Evolutionary conservation across 2,113 vertebrate species (phyloP), one percentile per base, ranked within the genome.

Genomic region (Cephalopterus ornatus): DNA sequence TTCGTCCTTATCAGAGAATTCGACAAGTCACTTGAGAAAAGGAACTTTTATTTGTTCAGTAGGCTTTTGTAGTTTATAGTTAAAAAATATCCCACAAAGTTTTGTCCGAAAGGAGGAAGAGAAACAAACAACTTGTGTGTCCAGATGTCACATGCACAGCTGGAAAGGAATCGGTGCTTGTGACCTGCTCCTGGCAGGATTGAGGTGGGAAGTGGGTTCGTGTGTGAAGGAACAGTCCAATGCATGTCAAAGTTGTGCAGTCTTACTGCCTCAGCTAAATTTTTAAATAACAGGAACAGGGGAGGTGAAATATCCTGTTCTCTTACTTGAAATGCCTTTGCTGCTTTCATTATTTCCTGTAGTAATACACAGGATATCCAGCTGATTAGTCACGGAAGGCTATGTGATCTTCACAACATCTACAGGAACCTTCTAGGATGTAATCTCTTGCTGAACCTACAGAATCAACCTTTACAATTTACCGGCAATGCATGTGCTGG

Each of bases 251-350:
- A 92, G 72, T 85, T 71, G 71, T 82, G 53, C 49, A 44, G 26
- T 83, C 82, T 82, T 94, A 90, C 79, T 32, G 49, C 39, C 80
- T 85, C 71, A 92, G 85, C 77, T 96, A 85, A 76, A 88, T 82
- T 95, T 88, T 91, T 92, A 81, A 96, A 74, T 92, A 96, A 94
- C 89, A 88, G 84, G 93, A 93, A 90, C 76, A 92, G 42, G 37
- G 18, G 35, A 88, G 68, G 47, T 66, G 84, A 93, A 88, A 67
- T 92, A 91, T 78, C 73, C 85, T 74, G 55, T 95, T 32, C 37
- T 87, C 41, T 94, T 92, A 76, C 66, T 89, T 89, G 71, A 73
- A 95, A 76, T 86, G 26, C 44, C 30, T 80, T 53, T 85, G 58
- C 50, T 90, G 66, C 53, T 91, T 89, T 87, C 79, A 61, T 88